Base-by-base conservation (phyloP, 2,888 invertebrate species). In the Hyalella azteca region DNA sequence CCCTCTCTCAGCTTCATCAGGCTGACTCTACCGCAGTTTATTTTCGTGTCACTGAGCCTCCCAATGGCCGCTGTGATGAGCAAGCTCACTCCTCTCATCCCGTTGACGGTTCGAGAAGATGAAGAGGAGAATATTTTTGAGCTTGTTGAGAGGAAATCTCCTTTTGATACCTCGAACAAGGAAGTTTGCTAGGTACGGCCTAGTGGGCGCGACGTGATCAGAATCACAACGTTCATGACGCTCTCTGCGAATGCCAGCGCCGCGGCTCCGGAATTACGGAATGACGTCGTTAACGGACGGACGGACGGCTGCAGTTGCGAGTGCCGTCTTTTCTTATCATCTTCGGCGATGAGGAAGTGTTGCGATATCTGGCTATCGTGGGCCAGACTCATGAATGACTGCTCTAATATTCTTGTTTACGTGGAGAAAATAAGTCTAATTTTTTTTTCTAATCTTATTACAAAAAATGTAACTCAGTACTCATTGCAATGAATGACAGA, bases 71-170 rank as follows among this genome's bases (percentile, higher is more conserved):
- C 36, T n/a, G 39, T 66, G 66, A 66, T 66, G 36, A 66, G 54
- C n/a, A 29, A 15, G 29, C 66, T 66, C 66, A 36, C 32, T 5
- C 36, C 36, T 29, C 39, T 66, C 66, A 66, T 66, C 66, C 66
- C 66, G 66, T 66, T 66, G 66, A 66, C 66, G 66, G 66, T 19
- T 3, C 36, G 5, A 36, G 3, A 39, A 66, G 66, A 66, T 66
- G 66, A 66, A 66, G 29, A 29, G 66, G 36, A 32, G 66, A 66
- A 66, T 66, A 66, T 66, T 66, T 66, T 66, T 36, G 66, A 36
- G 36, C 66, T 66, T 66, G 29, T 66, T 66, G 66, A 66, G 66
- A 66, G 36, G 36, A 66, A 66, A 66, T 66, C 66, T 66, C 29
- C 66, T 66, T 66, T 66, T 66, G 66, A 66, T 66, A 36, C 66